Base-by-base conservation (phyloP, 1,140 invertebrate genomes). In the Drosophila sproati region DNA sequence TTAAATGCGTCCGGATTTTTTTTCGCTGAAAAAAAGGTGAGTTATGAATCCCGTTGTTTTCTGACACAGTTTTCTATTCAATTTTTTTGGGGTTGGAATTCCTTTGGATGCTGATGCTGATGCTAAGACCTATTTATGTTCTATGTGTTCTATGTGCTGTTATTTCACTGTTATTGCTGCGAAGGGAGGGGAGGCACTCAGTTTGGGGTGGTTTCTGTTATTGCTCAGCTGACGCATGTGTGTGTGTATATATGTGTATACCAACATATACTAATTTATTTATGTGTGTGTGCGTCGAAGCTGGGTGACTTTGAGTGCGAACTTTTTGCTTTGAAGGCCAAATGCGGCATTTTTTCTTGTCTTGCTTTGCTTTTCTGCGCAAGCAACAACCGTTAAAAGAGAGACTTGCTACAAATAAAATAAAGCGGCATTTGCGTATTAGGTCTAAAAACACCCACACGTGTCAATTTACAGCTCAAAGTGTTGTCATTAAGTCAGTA, bases 81-180 rank as follows among this genome's bases (percentile, higher is more conserved):
- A 70, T 71, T 43, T 10, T 10, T 80, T 47, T 73, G 77, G 78
- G 82, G 83, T 76, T 80, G 83, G 71, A 68, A 87, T 87, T 87
- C 83, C 83, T 64, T 55, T 77, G 63, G 75, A 86, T 69, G 80
- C 73, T 79, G 60, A 86, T 69, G 80, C 73, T 79, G 60, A 5
- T 31, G 54, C 7, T n/a, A 37, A 29, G 37, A 20, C 32, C 32
- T 43, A 43, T 32, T 43, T 12, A 50, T 51, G 12, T 6, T 7
- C 4, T 43, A 4, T 20, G 4, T 37, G 41, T 7, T 37, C 61
- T 50, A 57, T 74, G 72, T 74, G 52, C 12, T 63, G 61, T 63
- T 69, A 74, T 70, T 70, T 62, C 51, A 57, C 29, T 10, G 12
- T 31, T 35, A 10, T 48, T 47, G 39, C n/a, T 0, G 5, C 35